Percentiles rank a stretch among this genome's conserved stretches.
phyloP scores from a whole-genome alignment of 1,140 invertebrate genomes.

The Centruroides sculpturatus region DNA sequence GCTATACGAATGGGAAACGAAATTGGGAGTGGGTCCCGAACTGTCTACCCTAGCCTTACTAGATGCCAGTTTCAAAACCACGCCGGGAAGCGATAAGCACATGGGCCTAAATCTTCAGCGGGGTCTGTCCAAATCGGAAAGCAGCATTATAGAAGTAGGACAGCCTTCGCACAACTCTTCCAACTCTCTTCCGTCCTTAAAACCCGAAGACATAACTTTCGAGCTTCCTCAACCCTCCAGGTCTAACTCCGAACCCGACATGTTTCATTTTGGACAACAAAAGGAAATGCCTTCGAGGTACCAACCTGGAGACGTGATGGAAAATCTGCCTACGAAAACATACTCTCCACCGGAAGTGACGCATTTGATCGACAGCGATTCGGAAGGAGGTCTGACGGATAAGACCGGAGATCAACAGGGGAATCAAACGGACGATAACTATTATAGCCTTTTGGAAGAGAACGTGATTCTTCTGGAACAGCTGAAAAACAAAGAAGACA shows the following conservation, averaged over 20 bases:
- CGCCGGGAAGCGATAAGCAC: no score
- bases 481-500: conserved; percentile 33
- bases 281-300: conserved; percentile 1
- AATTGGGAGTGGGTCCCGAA: conserved; percentile 59
- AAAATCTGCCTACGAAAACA: no score
- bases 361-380: neutral
- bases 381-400: conserved; percentile 3
- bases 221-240: conserved; percentile 1
- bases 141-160: conserved; percentile 45
- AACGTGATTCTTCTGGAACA: conserved; percentile 33
- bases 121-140: conserved; percentile 48
- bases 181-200: conserved; percentile 7
- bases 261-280: neutral
- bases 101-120: conserved; percentile 11
- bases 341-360: neutral
- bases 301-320: neutral
- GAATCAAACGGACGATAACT: neutral
- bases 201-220: neutral
- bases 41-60: conserved; percentile 61
- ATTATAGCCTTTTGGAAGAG: conserved; percentile 31
- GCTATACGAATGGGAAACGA: conserved; percentile 79
- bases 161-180: conserved; percentile 9
- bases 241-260: conserved; percentile 12
- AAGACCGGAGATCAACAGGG: no score
- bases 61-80: conserved; percentile 21